Evolutionary conservation across 2,888 invertebrate genomes (phyloP), one percentile per base, ranked within the genome.

Genomic region (Mythimna ferrago): DNA sequence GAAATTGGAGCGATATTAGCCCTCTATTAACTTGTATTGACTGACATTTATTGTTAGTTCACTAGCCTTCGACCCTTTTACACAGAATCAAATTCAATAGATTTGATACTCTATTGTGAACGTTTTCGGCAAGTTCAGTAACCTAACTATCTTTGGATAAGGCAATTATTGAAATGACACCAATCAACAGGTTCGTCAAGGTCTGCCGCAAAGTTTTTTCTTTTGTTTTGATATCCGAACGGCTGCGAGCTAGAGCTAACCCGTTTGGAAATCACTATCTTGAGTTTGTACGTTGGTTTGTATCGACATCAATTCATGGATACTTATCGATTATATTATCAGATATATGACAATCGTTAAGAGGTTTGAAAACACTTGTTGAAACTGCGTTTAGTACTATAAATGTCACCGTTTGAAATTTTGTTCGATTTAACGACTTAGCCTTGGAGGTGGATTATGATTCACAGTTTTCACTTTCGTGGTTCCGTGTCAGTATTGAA

Each of bases 171-270:
- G 61, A 77, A 75, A 85, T 75, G 72, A 73, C 78, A 80, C 76
- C 76, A 72, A 84, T 84, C 80, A 80, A 76, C 76, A 66, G 62
- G 82, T 84, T 82, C 72, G 76, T 70, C 82, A 85, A 85, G 81
- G 83, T 82, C 58, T 32, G 48, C 58, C 56, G 35, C 61, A 63
- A 68, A 69, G 51, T 60, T 85, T 82, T 38, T 73, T 66, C 74
- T 72, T 71, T 69, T 78, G 73, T 83, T 77, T 73, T 74, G 73
- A 82, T 73, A 75, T 72, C 82, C 48, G 60, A 70, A 69, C 64
- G 80, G 57, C 73, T 82, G 57, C 63, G 44, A 32, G 53, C 57
- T 71, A 54, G 48, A 16, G 56, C 11, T 51, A 77, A 78, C 84
- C 62, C 65, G 80, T 78, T 78, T 82, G 54, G 58, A 58, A 66